A percentile compares a stretch with the other conserved stretches of the same genome.
Evolutionary conservation across 2,888 invertebrate genomes (phyloP).

Genomic region (Lagria hirta): DNA sequence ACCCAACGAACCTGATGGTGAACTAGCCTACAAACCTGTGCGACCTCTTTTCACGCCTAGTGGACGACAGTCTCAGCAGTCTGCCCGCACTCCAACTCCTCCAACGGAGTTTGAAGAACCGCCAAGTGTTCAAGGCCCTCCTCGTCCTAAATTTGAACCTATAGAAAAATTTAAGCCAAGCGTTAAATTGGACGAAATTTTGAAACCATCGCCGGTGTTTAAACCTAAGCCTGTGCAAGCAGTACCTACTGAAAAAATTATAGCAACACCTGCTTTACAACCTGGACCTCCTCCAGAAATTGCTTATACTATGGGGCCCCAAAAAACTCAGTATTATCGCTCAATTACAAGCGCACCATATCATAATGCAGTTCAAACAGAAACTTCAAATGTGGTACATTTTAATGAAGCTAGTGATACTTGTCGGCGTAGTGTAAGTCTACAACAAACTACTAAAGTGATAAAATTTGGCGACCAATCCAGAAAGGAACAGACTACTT

Average conservation of each 20-base stretch:
- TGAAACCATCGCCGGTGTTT: constrained; percentile 53
- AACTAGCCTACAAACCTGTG: constrained; percentile 62
- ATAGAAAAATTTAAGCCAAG: constrained; percentile 55
- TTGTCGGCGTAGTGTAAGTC: constrained; percentile 64
- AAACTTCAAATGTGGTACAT: constrained; percentile 69
- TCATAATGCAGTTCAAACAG: constrained; percentile 65
- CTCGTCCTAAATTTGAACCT: constrained; percentile 60
- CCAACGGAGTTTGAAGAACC: constrained; percentile 62
- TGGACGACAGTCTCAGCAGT: constrained; percentile 53
- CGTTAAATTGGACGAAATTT: constrained; percentile 52
- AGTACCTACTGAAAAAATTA: constrained; percentile 52
- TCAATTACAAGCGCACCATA: constrained; percentile 60
- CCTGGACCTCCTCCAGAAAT: constrained; percentile 63
- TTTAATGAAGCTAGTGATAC: constrained; percentile 70
- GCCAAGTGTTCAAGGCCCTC: constrained; percentile 52
- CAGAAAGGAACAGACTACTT: constrained; percentile 38
- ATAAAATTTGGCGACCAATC: constrained; percentile 65
- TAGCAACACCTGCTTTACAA: constrained; percentile 53
- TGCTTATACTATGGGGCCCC: constrained; percentile 58
- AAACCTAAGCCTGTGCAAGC: constrained; percentile 61
- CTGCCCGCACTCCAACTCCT: constrained; percentile 58
- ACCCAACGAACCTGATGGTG: constrained; percentile 58
- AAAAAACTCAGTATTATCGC: constrained; percentile 58
- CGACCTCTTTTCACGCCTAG: constrained; percentile 60
- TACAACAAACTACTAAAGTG: constrained; percentile 69